A percentile compares a stretch with the other conserved stretches of the same genome.
Conservation (phyloP, 2,888 invertebrate species). For the Melipona bicolor region DNA sequence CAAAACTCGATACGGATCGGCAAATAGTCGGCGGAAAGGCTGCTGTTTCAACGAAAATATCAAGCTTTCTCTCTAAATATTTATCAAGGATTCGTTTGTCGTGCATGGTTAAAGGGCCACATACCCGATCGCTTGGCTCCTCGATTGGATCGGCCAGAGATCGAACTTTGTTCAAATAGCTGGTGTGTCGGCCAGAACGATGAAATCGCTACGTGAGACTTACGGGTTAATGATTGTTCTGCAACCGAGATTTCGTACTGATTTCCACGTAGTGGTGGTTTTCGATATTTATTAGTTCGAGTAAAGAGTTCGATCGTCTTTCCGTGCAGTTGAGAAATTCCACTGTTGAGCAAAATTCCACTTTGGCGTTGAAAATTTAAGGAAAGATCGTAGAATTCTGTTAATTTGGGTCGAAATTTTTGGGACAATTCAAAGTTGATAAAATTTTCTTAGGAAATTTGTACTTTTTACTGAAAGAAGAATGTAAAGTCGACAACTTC, state of each 20-base stretch:
- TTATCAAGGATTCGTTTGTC: neutral
- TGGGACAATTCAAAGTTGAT: too few species aligned
- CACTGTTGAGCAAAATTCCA: too few species aligned
- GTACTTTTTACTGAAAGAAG: neutral
- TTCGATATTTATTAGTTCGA: neutral
- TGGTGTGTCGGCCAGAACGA: constrained; percentile 3
- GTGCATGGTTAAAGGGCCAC: constrained; percentile 15
- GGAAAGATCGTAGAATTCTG: too few species aligned
- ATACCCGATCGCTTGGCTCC: neutral
- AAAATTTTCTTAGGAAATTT: too few species aligned
- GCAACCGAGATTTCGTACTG: constrained; percentile 16
- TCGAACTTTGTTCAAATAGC: neutral
- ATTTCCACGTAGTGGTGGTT: neutral
- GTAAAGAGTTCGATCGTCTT: neutral
- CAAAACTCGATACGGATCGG: neutral
- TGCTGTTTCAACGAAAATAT: neutral
- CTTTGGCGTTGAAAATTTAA: too few species aligned
- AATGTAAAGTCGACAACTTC: neutral
- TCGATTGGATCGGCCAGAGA: neutral
- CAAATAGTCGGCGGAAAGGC: neutral
- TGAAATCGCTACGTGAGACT: constrained; percentile 1
- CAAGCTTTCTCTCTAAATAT: constrained; percentile 9
- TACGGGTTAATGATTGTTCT: constrained; percentile 54
- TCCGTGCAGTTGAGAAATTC: too few species aligned
- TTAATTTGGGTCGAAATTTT: too few species aligned